Conservation (phyloP, 2,113 vertebrate genomes). For the Hassar affinis region DNA sequence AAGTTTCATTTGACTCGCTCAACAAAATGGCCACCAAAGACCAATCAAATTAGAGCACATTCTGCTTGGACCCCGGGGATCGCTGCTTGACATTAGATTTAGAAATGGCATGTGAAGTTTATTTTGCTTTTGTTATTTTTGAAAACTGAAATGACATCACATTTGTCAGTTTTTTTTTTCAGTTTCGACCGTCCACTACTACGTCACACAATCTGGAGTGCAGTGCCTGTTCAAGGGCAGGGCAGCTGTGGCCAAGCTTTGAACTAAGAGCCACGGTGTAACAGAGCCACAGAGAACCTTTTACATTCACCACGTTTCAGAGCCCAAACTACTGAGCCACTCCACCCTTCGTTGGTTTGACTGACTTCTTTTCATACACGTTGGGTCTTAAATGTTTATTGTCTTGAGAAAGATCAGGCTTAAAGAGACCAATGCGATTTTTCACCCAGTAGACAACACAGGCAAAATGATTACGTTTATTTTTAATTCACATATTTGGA, state of each 20-base stretch:
- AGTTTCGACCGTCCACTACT: too few species aligned
- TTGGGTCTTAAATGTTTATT: background rate
- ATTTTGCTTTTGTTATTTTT: too few species aligned
- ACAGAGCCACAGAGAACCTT: background rate
- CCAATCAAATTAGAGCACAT: too few species aligned
- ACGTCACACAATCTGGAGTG: too few species aligned
- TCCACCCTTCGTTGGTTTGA: background rate
- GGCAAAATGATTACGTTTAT: background rate
- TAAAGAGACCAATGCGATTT: background rate
- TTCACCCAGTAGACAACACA: background rate
- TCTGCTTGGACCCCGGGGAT: too few species aligned
- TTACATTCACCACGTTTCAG: background rate
- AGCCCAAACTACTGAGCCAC: background rate
- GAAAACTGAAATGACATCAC: too few species aligned
- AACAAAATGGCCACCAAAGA: too few species aligned
- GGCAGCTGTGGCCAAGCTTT: background rate
- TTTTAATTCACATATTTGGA: background rate
- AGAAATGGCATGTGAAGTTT: too few species aligned
- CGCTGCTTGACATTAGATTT: too few species aligned
- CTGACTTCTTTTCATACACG: background rate
- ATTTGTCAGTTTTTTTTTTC: too few species aligned
- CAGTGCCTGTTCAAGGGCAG: background rate
- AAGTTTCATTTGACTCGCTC: too few species aligned
- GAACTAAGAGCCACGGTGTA: background rate
- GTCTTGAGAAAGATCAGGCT: background rate